Percentiles rank a stretch among this genome's conserved stretches.
These are phyloP conservation scores for Lampris megalopsis DNA, from an alignment of 2,113 vertebrate genomes.

Conservation along the genomic window DNA sequence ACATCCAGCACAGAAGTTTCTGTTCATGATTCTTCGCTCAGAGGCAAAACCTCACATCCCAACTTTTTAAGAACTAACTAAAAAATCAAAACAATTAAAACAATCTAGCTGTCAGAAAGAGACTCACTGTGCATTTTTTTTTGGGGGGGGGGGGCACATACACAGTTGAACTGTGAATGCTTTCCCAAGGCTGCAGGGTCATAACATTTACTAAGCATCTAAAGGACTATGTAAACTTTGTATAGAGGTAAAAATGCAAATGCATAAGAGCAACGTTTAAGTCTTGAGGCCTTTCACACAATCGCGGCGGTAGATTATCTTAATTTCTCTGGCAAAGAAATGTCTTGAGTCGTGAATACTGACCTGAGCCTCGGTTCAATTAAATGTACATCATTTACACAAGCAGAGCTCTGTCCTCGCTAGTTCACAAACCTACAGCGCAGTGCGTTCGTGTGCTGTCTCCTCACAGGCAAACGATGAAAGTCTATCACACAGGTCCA, in stretches of 20 bases:
- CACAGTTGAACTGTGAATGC: not conserved
- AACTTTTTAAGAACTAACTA: slow-evolving; percentile 1
- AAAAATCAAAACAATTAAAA: not conserved
- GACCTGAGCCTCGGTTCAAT: not conserved
- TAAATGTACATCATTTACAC: not conserved
- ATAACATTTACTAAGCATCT: too few relatives aligned
- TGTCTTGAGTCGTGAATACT: not conserved
- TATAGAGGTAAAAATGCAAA: not conserved
- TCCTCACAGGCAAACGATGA: slow-evolving; percentile 7
- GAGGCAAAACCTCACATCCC: not conserved
- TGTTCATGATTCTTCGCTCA: not conserved
- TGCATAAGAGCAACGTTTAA: not conserved
- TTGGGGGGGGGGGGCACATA: not conserved
- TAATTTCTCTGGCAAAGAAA: not conserved
- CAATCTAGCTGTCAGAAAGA: not conserved
- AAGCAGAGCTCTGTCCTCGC: not conserved
- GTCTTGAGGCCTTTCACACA: not conserved
- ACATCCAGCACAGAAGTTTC: not conserved
- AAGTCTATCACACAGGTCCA: not conserved
- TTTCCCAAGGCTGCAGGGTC: too few relatives aligned
- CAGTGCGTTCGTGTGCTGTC: not conserved
- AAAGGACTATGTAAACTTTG: not conserved
- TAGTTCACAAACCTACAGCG: slow-evolving; percentile 12
- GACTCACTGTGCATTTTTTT: not conserved
- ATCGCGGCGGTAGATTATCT: not conserved